Evolutionary conservation across 2,888 invertebrate species (phyloP), one percentile per base, ranked within the genome.

Genomic region (Nebria salina): DNA sequence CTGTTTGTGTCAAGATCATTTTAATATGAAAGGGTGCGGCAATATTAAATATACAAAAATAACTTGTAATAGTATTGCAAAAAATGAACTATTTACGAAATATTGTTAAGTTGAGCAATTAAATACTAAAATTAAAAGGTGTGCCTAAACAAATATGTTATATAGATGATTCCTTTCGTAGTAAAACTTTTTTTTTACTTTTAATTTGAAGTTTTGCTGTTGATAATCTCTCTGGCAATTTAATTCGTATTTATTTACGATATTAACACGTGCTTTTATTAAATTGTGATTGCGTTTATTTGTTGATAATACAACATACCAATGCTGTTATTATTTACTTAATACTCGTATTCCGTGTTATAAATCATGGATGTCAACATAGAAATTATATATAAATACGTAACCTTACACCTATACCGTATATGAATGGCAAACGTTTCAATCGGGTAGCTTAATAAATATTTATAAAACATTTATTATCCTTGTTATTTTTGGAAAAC

Each of bases 1-100:
- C 54, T 54, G 54, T 54, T 54, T 54, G 54, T 54, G 54, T 54
- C 54, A 54, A 54, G 54, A 54, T 54, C 54, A 54, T 54, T 54
- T 54, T 54, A 2, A 54, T 54, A 2, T 54, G 11, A 54, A 54
- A 8, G 54, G 54, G 54, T 54, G 54, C 54, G 54, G 54, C 54
- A 2, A 11, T 54, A 7, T 54, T 54, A 13, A 54, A 54, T 34
- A 34, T 4, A 34, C 4, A 34, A 34, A 34, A 34, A 34, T 34
- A 34, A 34, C 8, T 54, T 54, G 54, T 54, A 54, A 54, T 54
- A 11, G 7, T 13, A 8, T 8, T 54, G 13, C 20, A 3, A 8
- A 54, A 11, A 13, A 54, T 54, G 8, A 13, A 54, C 4, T 54
- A 54, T 7, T 54, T 54, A 11, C 4, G 2, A 54, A 7, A 54